Percentiles rank a stretch among this genome's conserved stretches.
Evolutionary conservation across 1,140 invertebrate genomes (phyloP).

Genomic region (Holcopasites calliopsidis): DNA sequence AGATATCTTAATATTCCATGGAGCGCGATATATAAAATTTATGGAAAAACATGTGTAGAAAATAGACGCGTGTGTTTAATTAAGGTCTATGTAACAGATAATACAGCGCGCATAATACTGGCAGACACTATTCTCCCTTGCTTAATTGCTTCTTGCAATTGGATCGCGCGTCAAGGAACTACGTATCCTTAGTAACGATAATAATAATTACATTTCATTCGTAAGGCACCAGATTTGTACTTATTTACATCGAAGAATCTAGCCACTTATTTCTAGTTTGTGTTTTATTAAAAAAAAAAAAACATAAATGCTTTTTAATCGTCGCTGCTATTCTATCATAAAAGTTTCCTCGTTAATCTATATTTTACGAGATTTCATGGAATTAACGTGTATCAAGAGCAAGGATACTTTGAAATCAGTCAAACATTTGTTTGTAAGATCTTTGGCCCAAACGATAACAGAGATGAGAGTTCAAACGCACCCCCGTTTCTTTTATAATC

Average conservation of each 20-base stretch:
- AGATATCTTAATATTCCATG: conserved; percentile 16
- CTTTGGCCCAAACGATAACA: conserved; percentile 13
- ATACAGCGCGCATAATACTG: conserved; percentile 30
- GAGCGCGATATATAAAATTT: background rate
- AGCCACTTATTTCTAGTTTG: background rate
- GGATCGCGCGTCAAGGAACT: background rate
- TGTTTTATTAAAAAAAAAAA: no score
- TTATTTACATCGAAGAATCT: conserved; percentile 15
- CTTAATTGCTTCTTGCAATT: background rate
- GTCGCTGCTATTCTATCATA: background rate
- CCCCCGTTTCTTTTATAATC: background rate
- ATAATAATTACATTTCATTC: background rate
- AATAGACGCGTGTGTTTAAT: background rate
- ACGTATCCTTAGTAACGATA: background rate
- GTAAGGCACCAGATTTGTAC: conserved; percentile 32
- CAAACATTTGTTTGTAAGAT: background rate
- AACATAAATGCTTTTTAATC: background rate
- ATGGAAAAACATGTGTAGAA: background rate
- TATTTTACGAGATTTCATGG: background rate
- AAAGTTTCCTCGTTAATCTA: background rate
- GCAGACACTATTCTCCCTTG: background rate
- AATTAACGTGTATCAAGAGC: background rate
- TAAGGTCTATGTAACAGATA: background rate
- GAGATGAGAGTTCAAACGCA: background rate
- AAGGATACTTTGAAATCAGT: background rate